These are phyloP conservation scores for Troilus luridus DNA, from an alignment of 2,888 invertebrate species.

Conservation along the genomic window DNA sequence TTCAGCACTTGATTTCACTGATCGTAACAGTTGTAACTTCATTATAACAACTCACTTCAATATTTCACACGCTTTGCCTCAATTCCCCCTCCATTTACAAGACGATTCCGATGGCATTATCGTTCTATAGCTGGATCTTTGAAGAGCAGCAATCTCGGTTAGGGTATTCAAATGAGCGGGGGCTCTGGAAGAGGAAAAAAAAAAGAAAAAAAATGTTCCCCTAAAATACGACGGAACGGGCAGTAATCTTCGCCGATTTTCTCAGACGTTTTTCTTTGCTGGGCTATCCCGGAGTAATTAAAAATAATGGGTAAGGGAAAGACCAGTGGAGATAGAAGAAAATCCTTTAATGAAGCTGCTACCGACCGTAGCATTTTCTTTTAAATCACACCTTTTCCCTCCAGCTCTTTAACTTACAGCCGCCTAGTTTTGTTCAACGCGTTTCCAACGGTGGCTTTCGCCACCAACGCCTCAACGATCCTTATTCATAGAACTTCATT, in stretches of 20 bases:
- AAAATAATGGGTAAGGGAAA: constrained; percentile 53
- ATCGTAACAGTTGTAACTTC: not conserved
- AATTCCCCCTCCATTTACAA: not conserved
- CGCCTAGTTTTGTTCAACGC: not conserved
- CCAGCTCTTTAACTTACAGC: constrained; percentile 12
- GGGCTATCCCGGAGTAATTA: constrained; percentile 38
- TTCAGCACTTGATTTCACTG: too few relatives aligned
- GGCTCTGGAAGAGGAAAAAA: not conserved
- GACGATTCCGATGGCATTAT: not conserved
- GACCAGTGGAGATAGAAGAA: constrained; percentile 41
- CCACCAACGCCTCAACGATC: not conserved
- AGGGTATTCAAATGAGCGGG: constrained; percentile 5
- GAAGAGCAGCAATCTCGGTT: not conserved
- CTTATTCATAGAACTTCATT: not conserved
- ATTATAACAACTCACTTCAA: not conserved
- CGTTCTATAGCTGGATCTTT: not conserved
- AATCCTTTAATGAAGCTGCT: constrained; percentile 43
- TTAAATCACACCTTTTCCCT: constrained; percentile 32
- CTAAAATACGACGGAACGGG: constrained; percentile 16
- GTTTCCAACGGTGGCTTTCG: not conserved
- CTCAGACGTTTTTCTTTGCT: constrained; percentile 1
- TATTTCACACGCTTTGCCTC: not conserved
- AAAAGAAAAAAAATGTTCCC: not conserved
- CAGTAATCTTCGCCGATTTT: constrained; percentile 46
- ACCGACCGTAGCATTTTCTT: constrained; percentile 45